Conservation (phyloP, 1,140 invertebrate genomes). For the Bacillus rossius region DNA sequence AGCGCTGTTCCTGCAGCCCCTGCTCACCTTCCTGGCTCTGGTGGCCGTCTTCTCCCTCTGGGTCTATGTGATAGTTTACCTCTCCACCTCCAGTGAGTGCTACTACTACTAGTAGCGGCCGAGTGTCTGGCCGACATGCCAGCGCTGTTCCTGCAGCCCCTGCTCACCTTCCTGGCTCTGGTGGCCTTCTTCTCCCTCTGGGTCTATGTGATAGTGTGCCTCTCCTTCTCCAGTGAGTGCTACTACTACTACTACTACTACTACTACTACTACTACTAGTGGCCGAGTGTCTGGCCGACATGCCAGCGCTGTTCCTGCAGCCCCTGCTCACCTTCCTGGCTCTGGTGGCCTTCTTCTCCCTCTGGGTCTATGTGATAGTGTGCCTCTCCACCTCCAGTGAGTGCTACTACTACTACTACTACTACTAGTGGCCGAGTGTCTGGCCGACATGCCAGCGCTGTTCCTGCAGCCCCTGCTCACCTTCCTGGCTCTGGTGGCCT, state of each 20-base stretch:
- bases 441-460: conserved; percentile 74
- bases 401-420: no score
- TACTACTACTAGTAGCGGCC: no score
- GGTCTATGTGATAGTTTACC: conserved; percentile 67
- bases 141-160: conserved; percentile 78
- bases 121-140: conserved; percentile 79
- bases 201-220: conserved; percentile 67
- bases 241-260: no score
- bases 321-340: conserved; percentile 80
- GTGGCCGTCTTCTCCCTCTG: conserved; percentile 79
- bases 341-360: conserved; percentile 71
- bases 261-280: no score
- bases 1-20: conserved; percentile 78
- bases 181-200: conserved; percentile 79
- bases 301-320: conserved; percentile 83
- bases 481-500: conserved; percentile 68
- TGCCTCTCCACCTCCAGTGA: conserved; percentile 65
- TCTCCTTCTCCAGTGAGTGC: conserved; percentile 65
- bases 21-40: conserved; percentile 77
- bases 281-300: no score
- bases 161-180: conserved; percentile 77
- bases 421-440: no score
- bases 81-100: conserved; percentile 66
- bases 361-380: conserved; percentile 77
- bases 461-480: conserved; percentile 85